Evolutionary conservation across 2,113 vertebrate genomes (phyloP), one percentile per base, ranked within the genome.

Genomic region (Albula glossodonta): DNA sequence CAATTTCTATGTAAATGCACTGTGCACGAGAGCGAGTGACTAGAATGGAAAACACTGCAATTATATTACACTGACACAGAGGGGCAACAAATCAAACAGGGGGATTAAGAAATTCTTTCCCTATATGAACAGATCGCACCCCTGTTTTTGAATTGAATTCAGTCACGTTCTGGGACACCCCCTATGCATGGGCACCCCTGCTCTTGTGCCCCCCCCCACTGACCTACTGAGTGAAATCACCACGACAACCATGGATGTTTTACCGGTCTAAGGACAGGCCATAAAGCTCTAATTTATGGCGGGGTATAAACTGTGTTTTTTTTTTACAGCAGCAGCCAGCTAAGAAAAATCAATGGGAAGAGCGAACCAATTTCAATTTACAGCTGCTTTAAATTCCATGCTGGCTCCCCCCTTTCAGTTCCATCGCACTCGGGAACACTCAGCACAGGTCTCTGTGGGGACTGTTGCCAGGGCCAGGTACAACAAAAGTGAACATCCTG

Each of bases 1-100:
- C 79, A 57, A 85, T 87, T 87, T 88, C 81, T 87, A 87, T 90
- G 89, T 82, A 90, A 90, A 88, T 90, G 85, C 81, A 81, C 51
- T 15, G 48, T 19, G 41, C 78, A 79, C 48, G 22, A 51, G 81
- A n/a, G 80, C 41, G 82, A 84, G 52, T 78, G 86, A 83, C 84
- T 88, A 66, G 82, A 84, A 83, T 78, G 81, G 81, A 79, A 74
- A 84, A 82, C 31, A 52, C 66, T 13, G 48, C 57, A 57, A 82
- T 63, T n/a, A 63, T 81, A 82, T 78, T 70, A 78, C 63, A 52
- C 82, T 52, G 81, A 85, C 77, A 83, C 56, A 86, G 31, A 74
- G 82, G 78, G 70, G 51, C 56, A 53, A 87, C 87, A 86, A 89
- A 86, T 89, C 82, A 87, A 80, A 77, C 25, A 15, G 49, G 57